These are phyloP conservation scores for Torymus auratus DNA, from an alignment of 2,888 invertebrate species.

Conservation along the genomic window DNA sequence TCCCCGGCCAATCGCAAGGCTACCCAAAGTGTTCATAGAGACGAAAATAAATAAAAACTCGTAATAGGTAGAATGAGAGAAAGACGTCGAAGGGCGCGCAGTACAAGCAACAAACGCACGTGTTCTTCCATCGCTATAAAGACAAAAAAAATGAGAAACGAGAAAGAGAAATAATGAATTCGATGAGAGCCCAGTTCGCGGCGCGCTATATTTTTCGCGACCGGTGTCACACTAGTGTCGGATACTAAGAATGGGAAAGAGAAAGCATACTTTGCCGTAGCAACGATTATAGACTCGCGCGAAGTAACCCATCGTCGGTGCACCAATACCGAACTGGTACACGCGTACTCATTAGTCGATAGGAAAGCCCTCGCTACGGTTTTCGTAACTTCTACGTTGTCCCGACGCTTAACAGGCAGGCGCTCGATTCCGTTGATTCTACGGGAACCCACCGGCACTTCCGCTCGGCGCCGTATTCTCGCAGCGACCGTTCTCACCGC, in stretches of 20 bases:
- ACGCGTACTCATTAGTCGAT: background rate
- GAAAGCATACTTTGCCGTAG: slow-evolving; percentile 52
- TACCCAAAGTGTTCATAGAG: slow-evolving; percentile 73
- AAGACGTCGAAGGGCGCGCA: slow-evolving; percentile 7
- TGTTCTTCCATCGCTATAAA: background rate
- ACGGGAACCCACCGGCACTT: background rate
- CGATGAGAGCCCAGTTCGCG: slow-evolving; percentile 56
- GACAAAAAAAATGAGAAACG: background rate
- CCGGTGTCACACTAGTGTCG: slow-evolving; percentile 25
- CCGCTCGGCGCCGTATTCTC: background rate
- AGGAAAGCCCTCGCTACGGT: background rate
- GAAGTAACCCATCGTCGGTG: slow-evolving; percentile 23
- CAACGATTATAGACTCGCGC: slow-evolving; percentile 56
- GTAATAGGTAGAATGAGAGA: slow-evolving; percentile 7
- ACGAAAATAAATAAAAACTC: slow-evolving; percentile 65
- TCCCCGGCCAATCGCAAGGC: slow-evolving; percentile 46
- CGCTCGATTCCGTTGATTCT: background rate
- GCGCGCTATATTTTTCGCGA: slow-evolving; percentile 57
- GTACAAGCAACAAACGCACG: slow-evolving; percentile 19
- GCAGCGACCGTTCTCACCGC: slow-evolving; percentile 21
- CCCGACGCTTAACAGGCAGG: background rate
- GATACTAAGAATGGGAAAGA: slow-evolving; percentile 39
- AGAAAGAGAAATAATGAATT: background rate
- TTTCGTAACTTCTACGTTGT: background rate
- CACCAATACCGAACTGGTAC: background rate